Evolutionary conservation across 2,113 vertebrate species (phyloP), one percentile per base, ranked within the genome.

Genomic region (Nibea coibor): DNA sequence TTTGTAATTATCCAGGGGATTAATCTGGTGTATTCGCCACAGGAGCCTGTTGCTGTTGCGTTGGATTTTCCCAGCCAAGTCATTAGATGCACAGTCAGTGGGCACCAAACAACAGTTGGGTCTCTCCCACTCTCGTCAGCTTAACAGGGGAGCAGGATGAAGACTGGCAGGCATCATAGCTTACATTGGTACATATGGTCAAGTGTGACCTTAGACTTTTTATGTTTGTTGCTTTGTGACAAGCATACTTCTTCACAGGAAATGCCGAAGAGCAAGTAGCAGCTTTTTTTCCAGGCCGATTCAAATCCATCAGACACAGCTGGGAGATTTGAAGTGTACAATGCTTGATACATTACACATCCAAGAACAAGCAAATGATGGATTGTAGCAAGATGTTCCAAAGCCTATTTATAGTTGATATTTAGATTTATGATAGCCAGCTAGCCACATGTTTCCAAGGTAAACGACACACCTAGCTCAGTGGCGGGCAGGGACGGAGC

Each of bases 71-170:
- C 89, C 84, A 91, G 90, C 92, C 88, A 91, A 93, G 87, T 92
- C 92, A 93, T 94, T 94, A 94, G 88, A 92, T 80, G 88, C 90
- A 91, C 93, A 93, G 90, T 91, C 78, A 90, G 89, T 85, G 86
- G 83, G 88, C 82, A 85, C 87, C 86, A 77, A 84, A 90, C 75
- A 89, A 89, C 84, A 86, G 80, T 91, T 91, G 83, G 85, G 90
- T 83, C 84, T 88, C 83, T 88, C 83, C 83, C 73, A 68, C 81
- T 91, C 91, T 85, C 81, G 72, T 89, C 88, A 83, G 85, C 78
- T 78, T 89, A 86, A 88, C 85, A 74, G 75, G 81, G 79, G 78
- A 83, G 83, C 62, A 65, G 78, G 83, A 89, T 78, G 76, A 89
- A 84, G 71, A 75, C 75, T 80, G 84, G 77, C 86, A 83, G 63